These are phyloP conservation scores for Nestor notabilis DNA, from an alignment of 2,113 vertebrate species.

Conservation along the genomic window DNA sequence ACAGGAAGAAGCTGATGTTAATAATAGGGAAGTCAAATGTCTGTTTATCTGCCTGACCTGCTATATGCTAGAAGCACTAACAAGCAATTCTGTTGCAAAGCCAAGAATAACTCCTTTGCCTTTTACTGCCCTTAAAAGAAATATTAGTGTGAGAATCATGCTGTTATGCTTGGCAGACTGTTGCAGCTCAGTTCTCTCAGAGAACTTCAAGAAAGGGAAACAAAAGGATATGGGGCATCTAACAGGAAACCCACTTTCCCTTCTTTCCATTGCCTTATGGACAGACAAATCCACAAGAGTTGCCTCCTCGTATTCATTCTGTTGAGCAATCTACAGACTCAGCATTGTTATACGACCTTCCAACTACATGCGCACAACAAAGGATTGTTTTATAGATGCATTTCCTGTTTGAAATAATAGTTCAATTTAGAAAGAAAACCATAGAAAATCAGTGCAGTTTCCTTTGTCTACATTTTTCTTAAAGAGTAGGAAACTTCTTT, in stretches of 20 bases:
- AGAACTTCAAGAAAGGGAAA: neutral
- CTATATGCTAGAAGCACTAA: neutral
- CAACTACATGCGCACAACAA: neutral
- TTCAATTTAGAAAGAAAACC: neutral
- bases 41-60: neutral
- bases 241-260: neutral
- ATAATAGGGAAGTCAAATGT: neutral
- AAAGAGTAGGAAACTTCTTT: neutral
- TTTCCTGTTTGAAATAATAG: neutral
- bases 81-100: neutral
- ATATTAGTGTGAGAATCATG: neutral
- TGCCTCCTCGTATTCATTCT: neutral
- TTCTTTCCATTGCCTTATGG: neutral
- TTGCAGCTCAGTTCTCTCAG: neutral
- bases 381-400: neutral
- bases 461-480: neutral
- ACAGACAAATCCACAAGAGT: neutral
- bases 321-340: neutral
- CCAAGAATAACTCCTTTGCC: neutral
- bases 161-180: neutral
- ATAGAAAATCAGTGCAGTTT: neutral
- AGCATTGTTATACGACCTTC: neutral
- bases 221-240: neutral
- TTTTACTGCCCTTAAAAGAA: neutral
- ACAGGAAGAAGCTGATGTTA: neutral